Percentiles rank a stretch among this genome's conserved stretches.
Conservation (phyloP, 2,888 invertebrate species). For the Phorcus lineatus region DNA sequence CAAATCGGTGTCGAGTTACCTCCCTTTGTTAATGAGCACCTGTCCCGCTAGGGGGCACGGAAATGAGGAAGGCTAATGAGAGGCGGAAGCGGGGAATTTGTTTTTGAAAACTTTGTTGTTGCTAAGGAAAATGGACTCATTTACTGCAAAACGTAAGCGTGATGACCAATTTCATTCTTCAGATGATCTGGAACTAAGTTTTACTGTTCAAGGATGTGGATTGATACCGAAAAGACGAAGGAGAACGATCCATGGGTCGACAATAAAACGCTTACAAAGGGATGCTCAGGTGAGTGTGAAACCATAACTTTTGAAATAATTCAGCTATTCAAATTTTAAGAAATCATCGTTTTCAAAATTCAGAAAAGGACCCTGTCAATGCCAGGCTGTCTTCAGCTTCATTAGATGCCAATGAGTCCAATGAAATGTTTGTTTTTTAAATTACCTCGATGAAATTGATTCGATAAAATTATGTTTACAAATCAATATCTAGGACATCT, state of each 20-base stretch:
- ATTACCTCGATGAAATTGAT: no score
- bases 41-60: background rate
- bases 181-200: constrained; percentile 41
- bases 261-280: background rate
- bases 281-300: background rate
- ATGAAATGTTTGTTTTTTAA: no score
- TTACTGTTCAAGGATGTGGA: constrained; percentile 46
- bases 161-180: constrained; percentile 51
- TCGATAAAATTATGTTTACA: no score
- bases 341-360: no score
- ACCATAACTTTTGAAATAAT: no score
- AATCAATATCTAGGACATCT: no score
- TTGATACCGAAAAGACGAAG: constrained; percentile 36
- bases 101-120: constrained; percentile 35
- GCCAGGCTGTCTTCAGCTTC: no score
- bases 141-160: constrained; percentile 54
- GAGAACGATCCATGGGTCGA: constrained; percentile 11
- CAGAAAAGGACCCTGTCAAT: no score
- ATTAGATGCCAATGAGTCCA: no score
- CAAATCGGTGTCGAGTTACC: background rate
- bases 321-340: no score
- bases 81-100: constrained; percentile 59
- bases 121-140: constrained; percentile 4
- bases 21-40: background rate
- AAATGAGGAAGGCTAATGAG: constrained; percentile 47